Evolutionary conservation across 2,888 invertebrate genomes (phyloP), one percentile per base, ranked within the genome.

Genomic region (Diarsia brunnea): DNA sequence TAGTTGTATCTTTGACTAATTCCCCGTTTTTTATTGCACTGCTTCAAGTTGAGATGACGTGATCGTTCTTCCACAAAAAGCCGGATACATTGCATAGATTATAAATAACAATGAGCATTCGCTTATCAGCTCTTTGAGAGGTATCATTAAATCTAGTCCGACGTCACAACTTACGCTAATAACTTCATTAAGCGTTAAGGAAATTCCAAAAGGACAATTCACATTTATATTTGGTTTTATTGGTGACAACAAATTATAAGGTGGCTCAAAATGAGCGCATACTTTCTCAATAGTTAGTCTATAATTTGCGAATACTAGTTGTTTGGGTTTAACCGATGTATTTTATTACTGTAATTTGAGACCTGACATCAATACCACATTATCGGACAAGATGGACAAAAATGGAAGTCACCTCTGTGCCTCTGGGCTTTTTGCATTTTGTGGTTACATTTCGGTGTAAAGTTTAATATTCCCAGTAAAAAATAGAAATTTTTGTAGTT

Each of bases 21-120:
- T 88, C 86, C 82, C 73, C 73, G 74, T 88, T 91, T 90, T 91
- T 92, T 91, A 88, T 86, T 69, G 78, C 79, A 80, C 83, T 70
- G 82, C 85, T 78, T 88, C 86, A 87, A 84, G 88, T 81, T 85
- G 78, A 85, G 90, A 85, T 92, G 91, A 91, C 91, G 92, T 88
- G 87, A 89, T 89, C 86, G 73, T 74, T 84, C 80, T 87, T 85
- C 82, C 79, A 86, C 84, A 93, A 93, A 93, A 93, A 93, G 87
- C 90, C 93, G 92, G 92, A 93, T 89, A 82, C 86, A 81, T 84
- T 87, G 85, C 84, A 89, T 84, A 81, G 81, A 79, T 82, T 84
- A 80, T 86, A 85, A 86, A 87, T 88, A 85, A 87, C 86, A 87
- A 87, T 84, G 82, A 85, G 73, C 70, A 75, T 86, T 84, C 72